Percentiles rank a stretch among this genome's conserved stretches.
These are phyloP conservation scores for Deilephila elpenor DNA, from an alignment of 2,888 invertebrate species.

Conservation along the genomic window DNA sequence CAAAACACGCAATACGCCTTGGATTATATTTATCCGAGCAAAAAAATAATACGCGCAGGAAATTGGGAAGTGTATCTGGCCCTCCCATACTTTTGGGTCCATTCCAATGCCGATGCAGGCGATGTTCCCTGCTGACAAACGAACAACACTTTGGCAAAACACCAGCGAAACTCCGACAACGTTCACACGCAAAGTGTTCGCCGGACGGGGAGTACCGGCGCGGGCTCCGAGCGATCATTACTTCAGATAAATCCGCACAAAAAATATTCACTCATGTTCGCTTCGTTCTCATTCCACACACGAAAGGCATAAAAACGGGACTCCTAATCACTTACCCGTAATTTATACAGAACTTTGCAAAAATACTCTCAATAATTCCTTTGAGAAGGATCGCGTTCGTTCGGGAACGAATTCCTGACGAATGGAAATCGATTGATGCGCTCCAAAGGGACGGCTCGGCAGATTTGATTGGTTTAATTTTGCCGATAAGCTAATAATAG, in stretches of 20 bases:
- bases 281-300: neutral
- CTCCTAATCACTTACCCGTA: constrained; percentile 12
- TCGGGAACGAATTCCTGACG: neutral
- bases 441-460: neutral
- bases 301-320: neutral
- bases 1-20: neutral
- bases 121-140: constrained; percentile 2
- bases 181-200: neutral
- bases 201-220: neutral
- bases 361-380: constrained; percentile 6
- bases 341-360: constrained; percentile 12
- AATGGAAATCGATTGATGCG: constrained; percentile 1
- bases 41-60: neutral
- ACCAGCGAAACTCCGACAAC: constrained; percentile 5
- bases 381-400: constrained; percentile 10
- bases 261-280: neutral
- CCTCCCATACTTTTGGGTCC: constrained; percentile 8
- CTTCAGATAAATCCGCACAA: neutral
- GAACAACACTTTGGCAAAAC: constrained; percentile 21
- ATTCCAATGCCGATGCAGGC: constrained; percentile 15
- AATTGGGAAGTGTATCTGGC: neutral
- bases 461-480: constrained; percentile 20
- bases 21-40: neutral
- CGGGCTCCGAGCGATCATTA: neutral
- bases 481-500: constrained; percentile 9